Evolutionary conservation across 2,888 invertebrate species (phyloP), one percentile per base, ranked within the genome.

Genomic region (Conus canariensis): DNA sequence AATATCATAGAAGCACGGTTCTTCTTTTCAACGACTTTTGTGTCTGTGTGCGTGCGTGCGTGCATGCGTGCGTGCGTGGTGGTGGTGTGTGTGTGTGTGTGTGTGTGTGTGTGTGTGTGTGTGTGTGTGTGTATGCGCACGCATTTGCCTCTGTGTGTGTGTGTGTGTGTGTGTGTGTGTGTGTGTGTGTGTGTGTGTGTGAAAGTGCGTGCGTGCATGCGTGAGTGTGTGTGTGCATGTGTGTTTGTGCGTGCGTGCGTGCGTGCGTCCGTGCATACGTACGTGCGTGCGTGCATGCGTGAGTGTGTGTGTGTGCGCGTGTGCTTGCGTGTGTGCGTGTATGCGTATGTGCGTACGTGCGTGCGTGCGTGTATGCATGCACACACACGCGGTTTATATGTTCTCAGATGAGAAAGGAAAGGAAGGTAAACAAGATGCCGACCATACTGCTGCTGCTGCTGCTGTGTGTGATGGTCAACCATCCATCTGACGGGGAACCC

Each of bases 141-240:
- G 64, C 16, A 16, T 64, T 10, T 64, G 64, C 16, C 1, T 64
- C 1, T 64, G 64, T 64, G 64, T 64, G 64, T 64, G 64, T 64
- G 64, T 64, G 74, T 74, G n/a, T 74, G n/a, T 74, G 19, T 74
- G 74, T 74, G 74, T 74, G 74, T n/a, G 74, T 74, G 74, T 74
- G 74, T 74, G 74, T 74, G 74, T 74, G 74, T 74, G 74, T 74
- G 74, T n/a, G 74, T 10, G 74, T 74, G 74, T 10, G 74, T 59
- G 59, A 58, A 16, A 8, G 56, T 86, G 25, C 56, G 86, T 86
- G 58, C 8, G 64, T 86, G 45, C 19, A 4, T 22, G n/a, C 10
- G 45, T n/a, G 60, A 4, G 58, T 74, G 56, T 86, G 25, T 86
- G 64, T 86, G 58, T 86, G 86, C 60, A 3, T 58, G n/a, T 58